Percentiles rank a stretch among this genome's conserved stretches.
Evolutionary conservation across 2,888 invertebrate genomes (phyloP).

Genomic region (Microplitis deprimator): DNA sequence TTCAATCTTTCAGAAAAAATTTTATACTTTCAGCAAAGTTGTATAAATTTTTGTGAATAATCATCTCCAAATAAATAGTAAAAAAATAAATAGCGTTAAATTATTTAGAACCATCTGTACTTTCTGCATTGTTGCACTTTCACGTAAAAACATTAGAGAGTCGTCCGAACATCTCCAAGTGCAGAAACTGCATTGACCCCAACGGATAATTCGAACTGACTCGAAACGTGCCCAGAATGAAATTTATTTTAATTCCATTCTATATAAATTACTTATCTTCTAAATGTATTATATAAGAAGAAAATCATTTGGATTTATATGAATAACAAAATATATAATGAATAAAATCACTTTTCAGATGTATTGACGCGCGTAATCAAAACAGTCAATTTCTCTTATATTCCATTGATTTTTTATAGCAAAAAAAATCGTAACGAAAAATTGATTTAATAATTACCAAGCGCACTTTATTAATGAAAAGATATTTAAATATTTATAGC

Average conservation of each 20-base stretch:
- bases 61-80: too few relatives aligned
- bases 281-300: background rate
- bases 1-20: too few relatives aligned
- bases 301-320: background rate
- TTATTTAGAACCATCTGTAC: background rate
- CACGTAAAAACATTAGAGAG: conserved; percentile 34
- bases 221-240: conserved; percentile 37
- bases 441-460: too few relatives aligned
- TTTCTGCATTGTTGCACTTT: conserved; percentile 38
- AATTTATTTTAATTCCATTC: background rate
- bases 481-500: too few relatives aligned
- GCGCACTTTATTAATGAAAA: too few relatives aligned
- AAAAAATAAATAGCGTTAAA: background rate
- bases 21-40: too few relatives aligned
- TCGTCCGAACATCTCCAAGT: conserved; percentile 22
- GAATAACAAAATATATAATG: background rate
- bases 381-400: too few relatives aligned
- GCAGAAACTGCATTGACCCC: conserved; percentile 28
- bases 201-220: conserved; percentile 32
- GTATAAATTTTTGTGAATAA: too few relatives aligned
- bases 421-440: too few relatives aligned
- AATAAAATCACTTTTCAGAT: too few relatives aligned
- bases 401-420: too few relatives aligned
- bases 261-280: background rate
- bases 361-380: too few relatives aligned